Base-by-base conservation (phyloP, 1,140 invertebrate genomes). In the Drosophila trapezifrons region DNA sequence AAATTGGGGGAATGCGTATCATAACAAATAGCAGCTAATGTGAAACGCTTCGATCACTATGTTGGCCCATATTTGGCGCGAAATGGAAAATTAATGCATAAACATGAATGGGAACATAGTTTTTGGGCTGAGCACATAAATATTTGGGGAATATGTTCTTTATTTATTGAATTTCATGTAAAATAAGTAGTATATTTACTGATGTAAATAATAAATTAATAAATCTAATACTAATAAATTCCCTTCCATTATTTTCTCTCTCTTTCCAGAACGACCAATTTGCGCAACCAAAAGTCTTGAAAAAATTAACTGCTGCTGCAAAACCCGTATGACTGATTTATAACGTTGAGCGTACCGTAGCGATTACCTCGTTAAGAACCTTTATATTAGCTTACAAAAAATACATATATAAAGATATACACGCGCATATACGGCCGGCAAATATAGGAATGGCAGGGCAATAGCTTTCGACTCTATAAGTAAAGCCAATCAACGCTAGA, bases 251-350 rank as follows among this genome's bases (percentile, higher is more conserved):
- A n/a, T n/a, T n/a, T n/a, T n/a, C n/a, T n/a, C n/a, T 52, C 27
- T 72, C 13, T 6, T 79, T 83, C 0, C 85, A 89, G 84, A 80
- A 71, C 80, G 84, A 89, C 84, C 84, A 89, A 89, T 59, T 76
- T 72, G 70, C 69, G 65, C 64, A 89, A 87, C 55, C 27, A 90
- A 89, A 90, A 87, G 85, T 87, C 84, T 87, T 84, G 20, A 57
- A 56, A 47, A 47, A 70, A 38, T 37, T 43, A 83, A 84, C 83
- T 89, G 79, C 82, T 85, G 82, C 83, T 80, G 83, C 84, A 75
- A 89, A 89, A n/a, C n/a, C 77, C 51, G 66, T 78, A 78, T 90
- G 84, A 89, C 84, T 89, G 84, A 89, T 89, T 89, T 89, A 76
- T 80, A 57, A 64, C 62, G 67, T 67, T 65, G 71, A 62, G 43